Conservation (phyloP, 2,113 vertebrate species). For the Isichthys henryi region DNA sequence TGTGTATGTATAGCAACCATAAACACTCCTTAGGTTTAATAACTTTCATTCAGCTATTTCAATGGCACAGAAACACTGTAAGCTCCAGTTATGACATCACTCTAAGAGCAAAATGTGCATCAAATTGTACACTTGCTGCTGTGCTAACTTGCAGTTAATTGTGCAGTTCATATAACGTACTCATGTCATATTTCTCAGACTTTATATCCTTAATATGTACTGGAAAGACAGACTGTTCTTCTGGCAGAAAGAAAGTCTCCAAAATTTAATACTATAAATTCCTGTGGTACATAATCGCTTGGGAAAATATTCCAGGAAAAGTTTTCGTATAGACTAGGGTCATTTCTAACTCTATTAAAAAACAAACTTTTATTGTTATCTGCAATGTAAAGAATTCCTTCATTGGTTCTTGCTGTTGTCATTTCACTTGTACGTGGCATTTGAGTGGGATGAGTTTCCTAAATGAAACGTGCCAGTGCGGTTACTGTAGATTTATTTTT, state of each 20-base stretch:
- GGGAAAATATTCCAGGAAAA: slow-evolving; percentile 9
- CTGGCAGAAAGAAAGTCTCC: slow-evolving; percentile 7
- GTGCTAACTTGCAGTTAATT: not conserved
- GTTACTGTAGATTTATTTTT: not conserved
- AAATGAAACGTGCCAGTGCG: not conserved
- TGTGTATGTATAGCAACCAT: not conserved
- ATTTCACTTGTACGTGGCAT: not conserved
- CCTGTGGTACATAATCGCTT: not conserved
- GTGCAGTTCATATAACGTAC: not conserved
- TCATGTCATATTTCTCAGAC: not conserved
- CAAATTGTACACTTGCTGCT: not conserved
- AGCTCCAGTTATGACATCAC: not conserved
- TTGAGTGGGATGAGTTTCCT: not conserved
- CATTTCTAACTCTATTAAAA: not conserved
- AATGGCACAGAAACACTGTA: not conserved
- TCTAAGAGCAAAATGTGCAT: not conserved
- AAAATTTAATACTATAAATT: slow-evolving; percentile 21
- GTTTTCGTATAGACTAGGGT: not conserved
- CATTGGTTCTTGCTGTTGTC: not conserved
- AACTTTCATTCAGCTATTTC: not conserved
- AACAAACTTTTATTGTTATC: not conserved
- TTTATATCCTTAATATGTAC: not conserved
- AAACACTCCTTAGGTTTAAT: not conserved
- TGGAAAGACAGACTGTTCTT: not conserved
- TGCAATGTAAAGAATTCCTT: not conserved